Percentiles rank a stretch among this genome's conserved stretches.
phyloP scores from a whole-genome alignment of 2,797 vertebrate genomes.

The Neosalanx taihuensis region DNA sequence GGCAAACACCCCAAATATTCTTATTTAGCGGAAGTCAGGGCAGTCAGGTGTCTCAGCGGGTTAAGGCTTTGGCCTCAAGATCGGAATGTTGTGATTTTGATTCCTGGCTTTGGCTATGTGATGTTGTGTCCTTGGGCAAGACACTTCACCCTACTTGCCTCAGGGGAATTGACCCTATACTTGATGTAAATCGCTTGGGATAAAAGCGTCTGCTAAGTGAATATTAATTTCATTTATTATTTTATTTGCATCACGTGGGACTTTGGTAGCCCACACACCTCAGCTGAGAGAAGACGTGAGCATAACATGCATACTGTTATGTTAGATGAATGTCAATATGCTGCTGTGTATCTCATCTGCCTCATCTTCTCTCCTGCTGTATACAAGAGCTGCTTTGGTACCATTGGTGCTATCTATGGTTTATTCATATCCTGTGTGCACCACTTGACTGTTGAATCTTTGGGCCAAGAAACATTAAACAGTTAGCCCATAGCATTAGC shows the following conservation, averaged over 20 bases:
- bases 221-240: slow-evolving; percentile 3
- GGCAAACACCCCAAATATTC: background rate
- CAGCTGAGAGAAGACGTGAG: slow-evolving; percentile 31
- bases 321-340: slow-evolving; percentile 31
- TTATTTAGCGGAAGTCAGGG: too few species aligned
- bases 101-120: too few species aligned
- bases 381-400: slow-evolving; percentile 27
- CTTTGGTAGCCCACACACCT: background rate
- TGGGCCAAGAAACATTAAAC: slow-evolving; percentile 27
- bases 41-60: background rate
- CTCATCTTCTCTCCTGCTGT: slow-evolving; percentile 44
- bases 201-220: too few species aligned
- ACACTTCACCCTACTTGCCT: too few species aligned
- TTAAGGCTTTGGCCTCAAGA: background rate
- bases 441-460: slow-evolving; percentile 23
- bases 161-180: too few species aligned
- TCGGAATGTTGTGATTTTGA: too few species aligned
- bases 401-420: slow-evolving; percentile 39
- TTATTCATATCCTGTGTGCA: slow-evolving; percentile 41
- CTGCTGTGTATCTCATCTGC: slow-evolving; percentile 40
- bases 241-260: slow-evolving; percentile 10
- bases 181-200: too few species aligned
- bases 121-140: too few species aligned
- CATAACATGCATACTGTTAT: slow-evolving; percentile 32
- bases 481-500: slow-evolving; percentile 15